Evolutionary conservation across 2,888 invertebrate genomes (phyloP).

Genomic region (Synergus japonicus): DNA sequence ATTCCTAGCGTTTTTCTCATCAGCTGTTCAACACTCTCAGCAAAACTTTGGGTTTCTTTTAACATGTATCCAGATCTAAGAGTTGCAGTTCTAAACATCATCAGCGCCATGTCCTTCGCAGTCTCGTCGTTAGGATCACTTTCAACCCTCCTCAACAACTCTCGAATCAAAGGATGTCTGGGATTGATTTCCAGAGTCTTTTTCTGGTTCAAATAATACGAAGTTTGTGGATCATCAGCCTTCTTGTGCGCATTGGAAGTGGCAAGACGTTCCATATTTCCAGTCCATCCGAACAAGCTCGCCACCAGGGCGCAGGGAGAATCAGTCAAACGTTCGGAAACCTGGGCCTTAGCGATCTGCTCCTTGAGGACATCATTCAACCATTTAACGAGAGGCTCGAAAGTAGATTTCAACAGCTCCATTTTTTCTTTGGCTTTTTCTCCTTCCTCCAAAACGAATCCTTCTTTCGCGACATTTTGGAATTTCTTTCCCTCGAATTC

Average conservation of each 20-base stretch:
- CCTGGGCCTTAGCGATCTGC: conserved; percentile 85
- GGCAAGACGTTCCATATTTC: conserved; percentile 96
- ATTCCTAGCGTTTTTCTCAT: conserved; percentile 90
- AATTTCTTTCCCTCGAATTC: conserved; percentile 99
- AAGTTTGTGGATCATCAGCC: conserved; percentile 92
- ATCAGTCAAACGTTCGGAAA: conserved; percentile 92
- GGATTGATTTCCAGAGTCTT: conserved; percentile 99
- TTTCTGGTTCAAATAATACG: conserved; percentile 94
- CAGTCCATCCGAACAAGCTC: conserved; percentile 98
- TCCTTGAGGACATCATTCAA: conserved; percentile 90
- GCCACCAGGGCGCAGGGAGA: conserved; percentile 98
- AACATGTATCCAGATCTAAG: conserved; percentile 96
- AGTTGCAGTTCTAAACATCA: conserved; percentile 96
- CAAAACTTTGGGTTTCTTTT: conserved; percentile 91
- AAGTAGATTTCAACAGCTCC: conserved; percentile 87
- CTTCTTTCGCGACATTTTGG: conserved; percentile 99
- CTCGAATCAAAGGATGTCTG: conserved; percentile 95
- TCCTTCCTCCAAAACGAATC: conserved; percentile 90
- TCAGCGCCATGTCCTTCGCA: conserved; percentile 90
- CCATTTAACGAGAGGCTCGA: conserved; percentile 95
- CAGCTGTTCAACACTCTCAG: conserved; percentile 93
- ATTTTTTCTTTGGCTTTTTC: conserved; percentile 83
- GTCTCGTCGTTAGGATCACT: conserved; percentile 87
- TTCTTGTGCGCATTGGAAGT: conserved; percentile 97
- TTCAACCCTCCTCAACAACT: conserved; percentile 90